Percentiles rank a stretch among this genome's conserved stretches.
phyloP scores from a whole-genome alignment of 2,113 vertebrate genomes.

The Megaceryle torquata region DNA sequence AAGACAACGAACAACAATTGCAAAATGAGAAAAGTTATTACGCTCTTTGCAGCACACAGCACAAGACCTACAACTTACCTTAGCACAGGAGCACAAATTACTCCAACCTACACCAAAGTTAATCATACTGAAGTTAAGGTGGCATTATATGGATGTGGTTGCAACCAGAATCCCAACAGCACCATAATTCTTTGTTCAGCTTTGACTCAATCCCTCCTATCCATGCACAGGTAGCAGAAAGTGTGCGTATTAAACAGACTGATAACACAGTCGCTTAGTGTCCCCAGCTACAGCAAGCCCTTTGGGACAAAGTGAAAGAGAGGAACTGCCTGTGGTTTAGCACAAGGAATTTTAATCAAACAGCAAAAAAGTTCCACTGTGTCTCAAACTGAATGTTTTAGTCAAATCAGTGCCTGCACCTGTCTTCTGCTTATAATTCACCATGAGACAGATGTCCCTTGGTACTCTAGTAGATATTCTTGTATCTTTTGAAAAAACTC shows the following conservation, averaged over 20 bases:
- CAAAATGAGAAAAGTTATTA: not conserved
- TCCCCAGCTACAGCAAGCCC: not conserved
- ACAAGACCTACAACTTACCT: not conserved
- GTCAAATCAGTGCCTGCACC: conserved; percentile 19
- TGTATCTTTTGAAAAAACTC: conserved; percentile 32
- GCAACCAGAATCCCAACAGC: not conserved
- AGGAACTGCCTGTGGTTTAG: not conserved
- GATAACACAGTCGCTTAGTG: not conserved
- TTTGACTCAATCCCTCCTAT: not conserved
- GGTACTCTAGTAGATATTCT: conserved; percentile 1
- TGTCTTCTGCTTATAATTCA: conserved; percentile 37
- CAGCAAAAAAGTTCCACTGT: conserved; percentile 1
- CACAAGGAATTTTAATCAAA: conserved; percentile 27
- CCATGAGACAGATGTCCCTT: conserved; percentile 17
- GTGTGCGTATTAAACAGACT: not conserved
- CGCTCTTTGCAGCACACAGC: not conserved
- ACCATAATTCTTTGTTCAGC: not conserved
- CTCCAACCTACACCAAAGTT: not conserved
- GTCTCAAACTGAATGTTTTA: conserved; percentile 22
- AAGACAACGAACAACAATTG: not conserved
- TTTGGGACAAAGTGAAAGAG: not conserved
- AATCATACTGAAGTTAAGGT: not conserved
- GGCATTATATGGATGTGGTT: not conserved
- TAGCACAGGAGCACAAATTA: not conserved
- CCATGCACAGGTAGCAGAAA: not conserved